A percentile compares a stretch with the other conserved stretches of the same genome.
phyloP scores from a whole-genome alignment of 1,140 invertebrate species.

The Polypedilum vanderplanki region DNA sequence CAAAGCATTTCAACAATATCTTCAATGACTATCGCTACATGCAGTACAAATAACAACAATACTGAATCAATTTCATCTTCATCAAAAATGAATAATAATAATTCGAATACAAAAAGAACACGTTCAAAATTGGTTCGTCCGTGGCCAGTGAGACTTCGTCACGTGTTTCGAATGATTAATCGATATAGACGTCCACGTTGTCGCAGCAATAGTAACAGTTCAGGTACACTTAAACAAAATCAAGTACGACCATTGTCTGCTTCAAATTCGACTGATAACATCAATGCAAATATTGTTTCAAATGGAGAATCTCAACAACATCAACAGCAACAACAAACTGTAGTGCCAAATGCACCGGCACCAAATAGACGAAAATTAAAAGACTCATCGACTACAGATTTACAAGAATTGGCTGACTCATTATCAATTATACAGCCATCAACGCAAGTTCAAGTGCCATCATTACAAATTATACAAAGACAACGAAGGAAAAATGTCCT shows the following conservation, averaged over 20 bases:
- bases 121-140: slow-evolving; percentile 29
- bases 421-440: slow-evolving; percentile 41
- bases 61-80: background rate
- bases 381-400: slow-evolving; percentile 38
- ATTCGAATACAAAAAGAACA: slow-evolving; percentile 1
- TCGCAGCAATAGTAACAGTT: slow-evolving; percentile 32
- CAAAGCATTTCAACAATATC: slow-evolving; percentile 19
- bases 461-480: slow-evolving; percentile 37
- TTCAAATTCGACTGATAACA: slow-evolving; percentile 31
- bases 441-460: slow-evolving; percentile 23
- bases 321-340: slow-evolving; percentile 34
- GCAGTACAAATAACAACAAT: background rate
- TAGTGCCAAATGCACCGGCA: slow-evolving; percentile 45
- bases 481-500: slow-evolving; percentile 45
- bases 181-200: slow-evolving; percentile 39
- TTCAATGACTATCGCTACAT: background rate
- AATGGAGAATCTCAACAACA: slow-evolving; percentile 31
- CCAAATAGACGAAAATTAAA: slow-evolving; percentile 46
- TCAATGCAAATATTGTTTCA: slow-evolving; percentile 24
- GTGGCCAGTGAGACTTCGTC: slow-evolving; percentile 37
- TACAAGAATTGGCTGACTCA: slow-evolving; percentile 49
- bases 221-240: slow-evolving; percentile 38
- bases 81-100: background rate
- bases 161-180: slow-evolving; percentile 40
- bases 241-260: slow-evolving; percentile 38